These are phyloP conservation scores for Thaumatotibia leucotreta DNA, from an alignment of 1,140 invertebrate genomes.

Conservation along the genomic window DNA sequence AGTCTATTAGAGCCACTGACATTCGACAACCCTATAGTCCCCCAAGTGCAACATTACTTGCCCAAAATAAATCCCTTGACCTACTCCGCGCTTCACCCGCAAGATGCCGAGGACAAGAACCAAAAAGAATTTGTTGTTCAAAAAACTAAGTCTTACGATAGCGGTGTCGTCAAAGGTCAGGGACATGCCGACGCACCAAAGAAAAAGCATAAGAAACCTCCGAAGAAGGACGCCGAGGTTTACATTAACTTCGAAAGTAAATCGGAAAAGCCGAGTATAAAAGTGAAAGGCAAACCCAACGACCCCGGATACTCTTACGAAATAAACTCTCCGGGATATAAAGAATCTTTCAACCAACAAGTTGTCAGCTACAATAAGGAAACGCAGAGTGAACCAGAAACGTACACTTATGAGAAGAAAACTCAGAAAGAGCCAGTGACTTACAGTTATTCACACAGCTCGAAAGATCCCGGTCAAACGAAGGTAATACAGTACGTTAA, in stretches of 20 bases:
- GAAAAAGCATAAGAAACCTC: conserved; percentile 43
- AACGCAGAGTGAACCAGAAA: conserved; percentile 48
- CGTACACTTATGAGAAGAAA: conserved; percentile 50
- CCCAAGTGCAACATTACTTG: conserved; percentile 66
- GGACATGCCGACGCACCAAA: conserved; percentile 34
- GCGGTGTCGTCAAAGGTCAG: conserved; percentile 31
- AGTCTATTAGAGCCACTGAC: conserved; percentile 60
- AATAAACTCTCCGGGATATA: conserved; percentile 57
- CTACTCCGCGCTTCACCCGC: conserved; percentile 44
- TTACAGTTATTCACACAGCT: conserved; percentile 37
- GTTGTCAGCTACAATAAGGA: conserved; percentile 58
- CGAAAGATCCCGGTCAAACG: conserved; percentile 32
- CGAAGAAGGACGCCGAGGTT: conserved; percentile 21
- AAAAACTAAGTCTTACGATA: conserved; percentile 51
- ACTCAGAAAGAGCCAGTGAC: conserved; percentile 36
- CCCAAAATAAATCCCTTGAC: conserved; percentile 56
- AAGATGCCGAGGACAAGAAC: conserved; percentile 36
- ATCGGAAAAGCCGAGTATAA: conserved; percentile 28
- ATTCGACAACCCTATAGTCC: conserved; percentile 64
- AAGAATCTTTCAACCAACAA: conserved; percentile 56
- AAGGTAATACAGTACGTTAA: conserved; percentile 37
- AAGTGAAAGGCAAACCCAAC: conserved; percentile 33
- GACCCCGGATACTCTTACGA: conserved; percentile 53
- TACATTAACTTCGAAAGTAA: conserved; percentile 26
- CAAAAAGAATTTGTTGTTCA: conserved; percentile 44